Conservation (phyloP, 2,113 vertebrate species). For the Plecturocebus donacophilus region DNA sequence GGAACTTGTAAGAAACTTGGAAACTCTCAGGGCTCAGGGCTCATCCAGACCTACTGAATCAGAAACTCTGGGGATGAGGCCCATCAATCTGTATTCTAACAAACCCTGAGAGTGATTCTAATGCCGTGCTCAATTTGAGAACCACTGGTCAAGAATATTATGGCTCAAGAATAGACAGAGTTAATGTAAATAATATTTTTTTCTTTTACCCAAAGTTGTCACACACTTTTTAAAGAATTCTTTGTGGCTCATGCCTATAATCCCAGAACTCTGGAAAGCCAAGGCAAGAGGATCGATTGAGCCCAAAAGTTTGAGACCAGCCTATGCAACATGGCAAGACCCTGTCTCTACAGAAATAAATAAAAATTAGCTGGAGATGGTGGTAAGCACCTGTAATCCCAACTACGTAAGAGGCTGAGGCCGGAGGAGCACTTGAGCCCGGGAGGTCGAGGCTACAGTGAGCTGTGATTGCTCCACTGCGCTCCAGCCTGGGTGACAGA, state of each 20-base stretch:
- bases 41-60: not conserved
- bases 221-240: constrained; percentile 1
- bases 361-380: too few species aligned
- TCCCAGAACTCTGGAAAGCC: too few species aligned
- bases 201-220: not conserved
- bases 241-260: not conserved
- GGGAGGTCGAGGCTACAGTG: too few species aligned
- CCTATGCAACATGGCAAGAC: too few species aligned
- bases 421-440: too few species aligned
- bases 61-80: not conserved
- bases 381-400: too few species aligned
- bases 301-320: too few species aligned
- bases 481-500: too few species aligned
- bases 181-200: not conserved
- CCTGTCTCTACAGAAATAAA: too few species aligned
- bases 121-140: not conserved
- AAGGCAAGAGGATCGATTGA: too few species aligned
- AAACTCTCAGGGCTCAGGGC: not conserved
- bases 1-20: not conserved
- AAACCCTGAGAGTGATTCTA: not conserved
- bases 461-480: too few species aligned
- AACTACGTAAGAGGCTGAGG: too few species aligned
- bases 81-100: not conserved
- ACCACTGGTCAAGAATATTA: not conserved
- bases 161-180: not conserved